Evolutionary conservation across 2,797 vertebrate genomes (phyloP), one percentile per base, ranked within the genome.

Genomic region (Columba guinea): DNA sequence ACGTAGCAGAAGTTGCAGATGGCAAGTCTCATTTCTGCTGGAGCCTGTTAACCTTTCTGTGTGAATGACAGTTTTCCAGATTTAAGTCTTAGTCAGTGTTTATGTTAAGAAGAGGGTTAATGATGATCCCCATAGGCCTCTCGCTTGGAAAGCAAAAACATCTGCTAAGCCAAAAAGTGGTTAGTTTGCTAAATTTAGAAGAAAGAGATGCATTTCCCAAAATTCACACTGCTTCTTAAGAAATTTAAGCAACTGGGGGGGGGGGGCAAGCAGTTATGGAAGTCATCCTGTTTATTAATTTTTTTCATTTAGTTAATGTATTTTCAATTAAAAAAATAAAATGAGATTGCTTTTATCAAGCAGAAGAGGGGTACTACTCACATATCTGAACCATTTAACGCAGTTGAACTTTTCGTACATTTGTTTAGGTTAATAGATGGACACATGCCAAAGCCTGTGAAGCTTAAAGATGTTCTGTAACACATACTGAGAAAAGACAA

Each of bases 141-240:
- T 91, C 6, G 6, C 90, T 96, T 9, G 0, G 82, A 96, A 96
- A 94, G 84, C 93, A 96, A 97, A 96, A 96, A 96, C 93, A 97
- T 95, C 91, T 97, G 91, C 88, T 95, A 58, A 93, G 90, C 92
- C 92, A 97, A 94, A 94, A 96, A 96, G 89, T 92, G 88, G 92
- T 96, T 97, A 82, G 74, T 94, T 91, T 81, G 77, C 95, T 97
- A 96, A 96, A 96, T 96, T 95, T 97, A 97, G 94, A 88, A 83
- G 19, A 55, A 92, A 97, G 88, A 94, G 77, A 92, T 46, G 74
- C 62, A 83, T 92, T 96, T 94, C 90, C 87, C 94, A 95, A 97
- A 96, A 93, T 96, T 93, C 58, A 28, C 44, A 78, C 84, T 83
- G 77, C 84, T 91, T 37, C 74, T 79, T 95, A 84, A 85, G 62